A percentile compares a stretch with the other conserved stretches of the same genome.
phyloP scores from a whole-genome alignment of 2,797 vertebrate genomes.

The Gila robusta region DNA sequence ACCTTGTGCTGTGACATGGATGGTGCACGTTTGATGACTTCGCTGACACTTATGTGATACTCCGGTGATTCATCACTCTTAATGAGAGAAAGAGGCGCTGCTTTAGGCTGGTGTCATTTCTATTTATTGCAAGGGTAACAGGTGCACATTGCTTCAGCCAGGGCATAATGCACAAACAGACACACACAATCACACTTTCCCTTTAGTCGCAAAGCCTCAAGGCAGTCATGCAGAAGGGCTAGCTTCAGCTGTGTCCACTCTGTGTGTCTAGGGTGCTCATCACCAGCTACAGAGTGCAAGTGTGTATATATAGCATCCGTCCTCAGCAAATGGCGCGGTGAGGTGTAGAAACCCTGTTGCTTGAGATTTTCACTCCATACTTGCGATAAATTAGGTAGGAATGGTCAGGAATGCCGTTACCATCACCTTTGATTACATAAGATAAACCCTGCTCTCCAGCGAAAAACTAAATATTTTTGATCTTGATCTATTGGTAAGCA shows the following conservation, averaged over 20 bases:
- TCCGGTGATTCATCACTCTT: slow-evolving; percentile 27
- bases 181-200: slow-evolving; percentile 35
- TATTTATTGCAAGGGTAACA: slow-evolving; percentile 68
- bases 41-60: slow-evolving; percentile 16
- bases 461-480: neutral
- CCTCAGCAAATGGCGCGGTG: neutral
- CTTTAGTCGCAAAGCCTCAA: slow-evolving; percentile 7
- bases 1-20: neutral
- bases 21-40: neutral
- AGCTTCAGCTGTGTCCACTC: slow-evolving; percentile 43
- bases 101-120: slow-evolving; percentile 50
- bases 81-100: slow-evolving; percentile 39
- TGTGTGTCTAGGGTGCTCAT: slow-evolving; percentile 44
- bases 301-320: slow-evolving; percentile 35
- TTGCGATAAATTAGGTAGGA: neutral
- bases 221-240: slow-evolving; percentile 34
- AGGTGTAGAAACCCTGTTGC: slow-evolving; percentile 5
- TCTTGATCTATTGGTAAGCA: neutral
- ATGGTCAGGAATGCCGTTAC: neutral
- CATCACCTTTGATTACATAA: neutral
- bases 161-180: neutral
- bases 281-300: slow-evolving; percentile 14
- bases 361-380: neutral
- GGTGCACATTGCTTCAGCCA: slow-evolving; percentile 51
- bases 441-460: neutral